A percentile compares a stretch with the other conserved stretches of the same genome.
These are phyloP conservation scores for Caerostris extrusa DNA, from an alignment of 1,140 invertebrate genomes.

Conservation along the genomic window DNA sequence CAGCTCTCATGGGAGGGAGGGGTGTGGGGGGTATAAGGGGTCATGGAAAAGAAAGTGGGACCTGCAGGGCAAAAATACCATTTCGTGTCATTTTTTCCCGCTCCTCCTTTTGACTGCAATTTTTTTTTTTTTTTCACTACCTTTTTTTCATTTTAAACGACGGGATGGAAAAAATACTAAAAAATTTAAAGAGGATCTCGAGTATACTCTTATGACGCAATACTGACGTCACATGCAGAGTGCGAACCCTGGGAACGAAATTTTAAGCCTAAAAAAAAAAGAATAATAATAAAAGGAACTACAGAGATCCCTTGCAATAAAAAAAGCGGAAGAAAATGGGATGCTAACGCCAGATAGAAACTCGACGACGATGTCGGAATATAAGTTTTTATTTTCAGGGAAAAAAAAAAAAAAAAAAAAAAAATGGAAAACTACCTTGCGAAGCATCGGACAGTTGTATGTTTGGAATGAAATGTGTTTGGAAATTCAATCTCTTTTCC, in stretches of 20 bases:
- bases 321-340: slow-evolving; percentile 30
- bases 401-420: too few species aligned
- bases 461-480: background rate
- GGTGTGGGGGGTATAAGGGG: too few species aligned
- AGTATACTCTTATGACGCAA: slow-evolving; percentile 41
- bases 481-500: slow-evolving; percentile 20
- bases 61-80: slow-evolving; percentile 30
- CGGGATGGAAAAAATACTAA: slow-evolving; percentile 52
- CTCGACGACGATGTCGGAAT: slow-evolving; percentile 13
- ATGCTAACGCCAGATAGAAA: slow-evolving; percentile 32
- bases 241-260: slow-evolving; percentile 14
- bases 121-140: too few species aligned
- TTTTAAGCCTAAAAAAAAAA: background rate
- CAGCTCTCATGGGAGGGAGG: slow-evolving; percentile 25
- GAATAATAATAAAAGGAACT: too few species aligned
- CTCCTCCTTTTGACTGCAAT: background rate
- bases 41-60: slow-evolving; percentile 44
- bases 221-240: slow-evolving; percentile 36
- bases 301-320: background rate
- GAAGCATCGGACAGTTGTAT: background rate
- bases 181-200: slow-evolving; percentile 39
- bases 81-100: slow-evolving; percentile 30
- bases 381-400: slow-evolving; percentile 22
- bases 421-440: background rate
- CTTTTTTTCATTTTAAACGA: slow-evolving; percentile 44